phyloP scores from a whole-genome alignment of 2,888 invertebrate species.

The Papilio gigon region DNA sequence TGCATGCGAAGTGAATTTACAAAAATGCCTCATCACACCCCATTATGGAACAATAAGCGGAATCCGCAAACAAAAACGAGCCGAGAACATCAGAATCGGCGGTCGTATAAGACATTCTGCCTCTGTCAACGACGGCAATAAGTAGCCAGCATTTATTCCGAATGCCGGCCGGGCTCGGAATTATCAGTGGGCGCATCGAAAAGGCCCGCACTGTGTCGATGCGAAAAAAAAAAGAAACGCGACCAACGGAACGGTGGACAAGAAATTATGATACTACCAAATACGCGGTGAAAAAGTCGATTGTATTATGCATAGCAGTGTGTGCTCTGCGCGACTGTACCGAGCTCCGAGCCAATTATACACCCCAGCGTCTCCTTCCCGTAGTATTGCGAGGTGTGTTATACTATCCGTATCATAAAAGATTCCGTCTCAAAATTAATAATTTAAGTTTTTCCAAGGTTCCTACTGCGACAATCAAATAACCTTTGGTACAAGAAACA shows the following conservation, averaged over 20 bases:
- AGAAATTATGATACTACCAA: slow-evolving; percentile 80
- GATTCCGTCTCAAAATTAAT: too few relatives aligned
- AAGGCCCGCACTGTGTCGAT: slow-evolving; percentile 60
- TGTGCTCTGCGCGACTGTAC: slow-evolving; percentile 53
- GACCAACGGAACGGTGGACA: slow-evolving; percentile 57
- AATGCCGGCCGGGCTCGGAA: slow-evolving; percentile 61
- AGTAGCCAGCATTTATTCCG: slow-evolving; percentile 63
- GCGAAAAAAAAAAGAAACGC: slow-evolving; percentile 59
- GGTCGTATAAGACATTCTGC: slow-evolving; percentile 57
- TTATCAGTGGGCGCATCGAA: slow-evolving; percentile 71
- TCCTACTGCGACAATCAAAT: too few relatives aligned
- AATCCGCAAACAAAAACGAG: slow-evolving; percentile 52
- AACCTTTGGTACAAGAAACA: too few relatives aligned
- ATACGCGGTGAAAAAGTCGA: slow-evolving; percentile 73
- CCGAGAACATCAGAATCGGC: slow-evolving; percentile 48
- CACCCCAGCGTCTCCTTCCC: slow-evolving; percentile 48
- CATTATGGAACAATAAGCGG: slow-evolving; percentile 64
- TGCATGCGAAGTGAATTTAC: slow-evolving; percentile 48
- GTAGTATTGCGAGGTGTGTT: slow-evolving; percentile 1
- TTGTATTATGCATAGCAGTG: slow-evolving; percentile 56
- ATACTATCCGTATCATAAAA: slow-evolving; percentile 7
- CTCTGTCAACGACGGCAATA: slow-evolving; percentile 55
- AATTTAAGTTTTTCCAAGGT: too few relatives aligned
- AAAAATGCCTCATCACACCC: slow-evolving; percentile 66
- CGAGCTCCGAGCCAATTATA: slow-evolving; percentile 54